Base-by-base conservation (phyloP, 1,140 invertebrate genomes). In the Plodia interpunctella region DNA sequence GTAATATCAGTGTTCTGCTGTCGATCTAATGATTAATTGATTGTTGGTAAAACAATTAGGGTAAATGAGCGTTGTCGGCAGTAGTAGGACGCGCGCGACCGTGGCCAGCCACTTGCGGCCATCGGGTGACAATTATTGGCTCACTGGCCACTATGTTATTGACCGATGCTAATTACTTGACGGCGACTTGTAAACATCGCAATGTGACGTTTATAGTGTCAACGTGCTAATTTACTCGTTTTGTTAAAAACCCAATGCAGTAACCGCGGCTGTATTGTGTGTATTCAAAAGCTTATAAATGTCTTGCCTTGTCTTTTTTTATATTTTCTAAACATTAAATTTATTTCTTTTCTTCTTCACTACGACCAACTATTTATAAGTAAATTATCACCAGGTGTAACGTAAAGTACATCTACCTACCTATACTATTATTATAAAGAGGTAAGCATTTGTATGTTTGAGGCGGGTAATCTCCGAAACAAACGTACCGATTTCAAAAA, bases 1-100 rank as follows among this genome's bases (percentile, higher is more conserved):
- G 63, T 69, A 64, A 63, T 83, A 75, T 82, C 71, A 55, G 55
- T 70, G 70, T 9, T 25, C 6, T 2, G 21, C 74, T 80, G 80
- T 83, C 80, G 75, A 70, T 77, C 80, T 79, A 72, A 73, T 86
- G 78, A 88, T 88, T 86, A 86, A 83, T 83, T 76, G 70, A 74
- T 80, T 83, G 74, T 75, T 70, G 60, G 79, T 75, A 44, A 62
- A 74, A 74, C 73, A 83, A 85, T 87, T 86, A 85, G 69, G 52
- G 68, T 65, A 79, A 78, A 78, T 78, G 74, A 80, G 66, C 66
- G 72, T 63, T 70, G 74, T 78, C 72, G 21, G 20, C 32, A 35
- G 49, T 35, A 3, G 61, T 58, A 57, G 60, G 57, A 60, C 62
- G 68, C 4, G 51, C 68, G 75, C 76, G 70, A 53, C 19, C 38